These are phyloP conservation scores for Paracentrotus lividus DNA, from an alignment of 53 echinoderm and acorn worm species.

Conservation along the genomic window DNA sequence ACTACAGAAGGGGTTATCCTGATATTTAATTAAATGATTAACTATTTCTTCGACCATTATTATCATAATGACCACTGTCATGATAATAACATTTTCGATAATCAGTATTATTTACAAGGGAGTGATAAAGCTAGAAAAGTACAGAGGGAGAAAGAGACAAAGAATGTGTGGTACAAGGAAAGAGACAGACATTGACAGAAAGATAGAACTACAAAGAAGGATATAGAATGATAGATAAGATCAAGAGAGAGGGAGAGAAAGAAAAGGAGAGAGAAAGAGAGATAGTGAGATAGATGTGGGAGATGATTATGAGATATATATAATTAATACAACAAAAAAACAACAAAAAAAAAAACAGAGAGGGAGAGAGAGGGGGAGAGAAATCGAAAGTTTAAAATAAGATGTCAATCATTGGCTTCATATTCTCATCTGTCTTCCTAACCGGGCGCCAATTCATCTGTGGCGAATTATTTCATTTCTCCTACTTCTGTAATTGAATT, in stretches of 20 bases:
- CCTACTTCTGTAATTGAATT: conserved; percentile 60
- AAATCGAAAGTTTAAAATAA: neutral
- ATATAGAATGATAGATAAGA: too few species aligned
- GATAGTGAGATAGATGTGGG: neutral
- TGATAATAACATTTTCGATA: too few species aligned
- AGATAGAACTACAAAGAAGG: too few species aligned
- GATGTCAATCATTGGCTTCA: conserved; percentile 7
- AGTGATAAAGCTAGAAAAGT: too few species aligned
- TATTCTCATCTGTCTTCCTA: neutral
- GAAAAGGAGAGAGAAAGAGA: neutral
- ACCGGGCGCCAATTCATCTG: conserved; percentile 55
- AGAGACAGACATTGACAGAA: too few species aligned
- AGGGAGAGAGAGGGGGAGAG: neutral
- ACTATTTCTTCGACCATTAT: too few species aligned
- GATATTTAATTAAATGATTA: too few species aligned
- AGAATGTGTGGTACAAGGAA: too few species aligned
- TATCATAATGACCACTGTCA: too few species aligned
- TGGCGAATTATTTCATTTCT: conserved; percentile 62
- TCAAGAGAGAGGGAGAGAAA: neutral
- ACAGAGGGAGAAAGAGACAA: too few species aligned
- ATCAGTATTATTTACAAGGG: too few species aligned
- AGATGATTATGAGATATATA: neutral
- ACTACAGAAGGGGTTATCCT: too few species aligned
- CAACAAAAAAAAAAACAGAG: neutral
- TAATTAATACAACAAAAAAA: neutral